These are phyloP conservation scores for Rhinoderma darwinii DNA, from an alignment of 2,113 vertebrate species.

Conservation along the genomic window DNA sequence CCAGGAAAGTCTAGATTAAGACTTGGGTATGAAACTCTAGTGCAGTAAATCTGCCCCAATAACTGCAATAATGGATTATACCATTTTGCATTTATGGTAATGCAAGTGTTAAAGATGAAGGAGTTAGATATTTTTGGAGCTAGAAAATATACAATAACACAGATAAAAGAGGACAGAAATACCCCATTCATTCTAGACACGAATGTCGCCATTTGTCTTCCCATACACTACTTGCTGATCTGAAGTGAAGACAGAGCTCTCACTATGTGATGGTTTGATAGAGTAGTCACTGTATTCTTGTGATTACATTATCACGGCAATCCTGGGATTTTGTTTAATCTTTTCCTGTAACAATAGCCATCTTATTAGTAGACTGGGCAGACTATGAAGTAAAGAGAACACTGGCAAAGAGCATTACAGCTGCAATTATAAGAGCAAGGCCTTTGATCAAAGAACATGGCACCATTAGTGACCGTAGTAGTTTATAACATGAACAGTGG, in stretches of 20 bases:
- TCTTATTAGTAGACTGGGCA: constrained; percentile 40
- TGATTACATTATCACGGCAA: constrained; percentile 39
- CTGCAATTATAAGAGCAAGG: constrained; percentile 32
- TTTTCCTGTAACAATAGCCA: constrained; percentile 49
- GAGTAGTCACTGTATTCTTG: constrained; percentile 44
- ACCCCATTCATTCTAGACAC: constrained; percentile 16
- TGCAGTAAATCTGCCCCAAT: no score
- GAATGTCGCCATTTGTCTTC: constrained; percentile 9
- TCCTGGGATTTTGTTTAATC: constrained; percentile 57
- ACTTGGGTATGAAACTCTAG: no score
- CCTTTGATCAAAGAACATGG: constrained; percentile 47
- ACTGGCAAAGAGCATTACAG: constrained; percentile 31
- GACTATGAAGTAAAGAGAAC: constrained; percentile 13
- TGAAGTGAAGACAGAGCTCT: constrained; percentile 19
- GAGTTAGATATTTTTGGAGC: background rate
- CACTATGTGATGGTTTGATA: constrained; percentile 27
- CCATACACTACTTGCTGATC: background rate
- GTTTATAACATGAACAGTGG: constrained; percentile 16
- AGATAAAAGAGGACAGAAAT: background rate
- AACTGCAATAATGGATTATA: background rate
- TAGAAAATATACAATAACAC: background rate
- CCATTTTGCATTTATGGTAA: background rate
- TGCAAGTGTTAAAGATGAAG: background rate
- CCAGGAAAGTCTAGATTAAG: no score
- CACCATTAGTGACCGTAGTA: constrained; percentile 8